Percentiles rank a stretch among this genome's conserved stretches.
These are phyloP conservation scores for Eublepharis macularius DNA, from an alignment of 2,113 vertebrate genomes.

Conservation along the genomic window DNA sequence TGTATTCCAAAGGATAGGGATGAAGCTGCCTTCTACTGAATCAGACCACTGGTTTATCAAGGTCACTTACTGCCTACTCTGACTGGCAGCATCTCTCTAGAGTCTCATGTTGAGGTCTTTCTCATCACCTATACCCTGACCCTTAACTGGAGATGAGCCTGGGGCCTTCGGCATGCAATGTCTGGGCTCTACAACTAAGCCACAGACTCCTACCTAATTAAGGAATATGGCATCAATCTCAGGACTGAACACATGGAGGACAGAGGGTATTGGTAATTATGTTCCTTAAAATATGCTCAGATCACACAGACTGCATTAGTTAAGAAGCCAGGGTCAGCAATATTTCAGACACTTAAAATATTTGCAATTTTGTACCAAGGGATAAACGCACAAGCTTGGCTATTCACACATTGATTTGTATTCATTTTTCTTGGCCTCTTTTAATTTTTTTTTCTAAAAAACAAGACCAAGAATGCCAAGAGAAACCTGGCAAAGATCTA, in stretches of 20 bases:
- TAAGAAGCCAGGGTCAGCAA: not conserved
- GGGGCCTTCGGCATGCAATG: no score
- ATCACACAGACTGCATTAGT: not conserved
- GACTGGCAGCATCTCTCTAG: no score
- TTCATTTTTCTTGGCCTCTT: not conserved
- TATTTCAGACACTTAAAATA: no score
- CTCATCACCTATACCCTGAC: no score
- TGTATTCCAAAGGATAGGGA: no score
- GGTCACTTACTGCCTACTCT: no score
- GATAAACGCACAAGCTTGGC: not conserved
- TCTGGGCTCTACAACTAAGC: no score
- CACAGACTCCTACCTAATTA: no score
- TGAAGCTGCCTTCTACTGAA: no score
- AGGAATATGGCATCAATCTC: not conserved
- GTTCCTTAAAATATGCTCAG: not conserved
- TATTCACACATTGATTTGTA: not conserved
- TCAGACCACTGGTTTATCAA: no score
- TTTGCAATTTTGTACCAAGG: not conserved
- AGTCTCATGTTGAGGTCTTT: no score
- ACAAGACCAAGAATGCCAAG: not conserved
- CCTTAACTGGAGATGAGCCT: no score
- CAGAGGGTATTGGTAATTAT: not conserved
- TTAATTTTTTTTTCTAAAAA: not conserved
- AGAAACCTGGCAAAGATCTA: not conserved
- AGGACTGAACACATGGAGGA: not conserved